Percentiles rank a stretch among this genome's conserved stretches.
Conservation (phyloP, 64 coral and sea anemone genomes). For the Cladopsammia gracilis region DNA sequence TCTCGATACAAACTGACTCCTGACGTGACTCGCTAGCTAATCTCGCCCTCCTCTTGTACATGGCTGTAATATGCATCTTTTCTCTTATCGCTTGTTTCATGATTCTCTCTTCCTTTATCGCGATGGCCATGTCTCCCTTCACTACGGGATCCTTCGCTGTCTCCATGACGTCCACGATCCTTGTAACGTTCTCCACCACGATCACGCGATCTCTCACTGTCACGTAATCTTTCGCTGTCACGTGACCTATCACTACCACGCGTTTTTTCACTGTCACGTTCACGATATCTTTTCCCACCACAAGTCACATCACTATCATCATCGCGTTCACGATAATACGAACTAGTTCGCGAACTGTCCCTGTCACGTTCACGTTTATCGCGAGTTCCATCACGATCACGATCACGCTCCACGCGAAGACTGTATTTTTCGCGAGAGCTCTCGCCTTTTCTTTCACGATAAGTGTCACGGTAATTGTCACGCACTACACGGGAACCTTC, state of each 20-base stretch:
- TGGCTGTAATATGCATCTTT: background rate
- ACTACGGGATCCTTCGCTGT: background rate
- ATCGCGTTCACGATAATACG: conserved; percentile 27
- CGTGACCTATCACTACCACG: conserved; percentile 31
- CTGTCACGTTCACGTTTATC: conserved; percentile 47
- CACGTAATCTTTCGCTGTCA: conserved; percentile 5
- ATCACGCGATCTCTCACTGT: conserved; percentile 44
- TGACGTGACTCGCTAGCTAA: background rate
- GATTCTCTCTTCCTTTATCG: conserved; percentile 3
- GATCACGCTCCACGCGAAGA: conserved; percentile 37
- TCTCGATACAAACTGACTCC: too few species aligned
- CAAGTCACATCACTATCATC: conserved; percentile 9
- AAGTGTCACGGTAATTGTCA: conserved; percentile 10
- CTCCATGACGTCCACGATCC: conserved; percentile 24
- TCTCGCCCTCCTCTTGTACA: background rate
- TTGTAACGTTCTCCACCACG: conserved; percentile 43
- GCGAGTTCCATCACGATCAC: conserved; percentile 38
- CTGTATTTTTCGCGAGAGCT: conserved; percentile 8
- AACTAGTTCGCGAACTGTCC: conserved; percentile 14
- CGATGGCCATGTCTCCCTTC: conserved; percentile 11
- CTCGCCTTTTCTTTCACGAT: conserved; percentile 12
- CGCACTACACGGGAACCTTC: background rate
- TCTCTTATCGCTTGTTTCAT: background rate
- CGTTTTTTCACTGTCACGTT: conserved; percentile 19
- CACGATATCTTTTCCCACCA: conserved; percentile 21